Conservation (phyloP, 2,113 vertebrate species). For the Menidia beryllina region DNA sequence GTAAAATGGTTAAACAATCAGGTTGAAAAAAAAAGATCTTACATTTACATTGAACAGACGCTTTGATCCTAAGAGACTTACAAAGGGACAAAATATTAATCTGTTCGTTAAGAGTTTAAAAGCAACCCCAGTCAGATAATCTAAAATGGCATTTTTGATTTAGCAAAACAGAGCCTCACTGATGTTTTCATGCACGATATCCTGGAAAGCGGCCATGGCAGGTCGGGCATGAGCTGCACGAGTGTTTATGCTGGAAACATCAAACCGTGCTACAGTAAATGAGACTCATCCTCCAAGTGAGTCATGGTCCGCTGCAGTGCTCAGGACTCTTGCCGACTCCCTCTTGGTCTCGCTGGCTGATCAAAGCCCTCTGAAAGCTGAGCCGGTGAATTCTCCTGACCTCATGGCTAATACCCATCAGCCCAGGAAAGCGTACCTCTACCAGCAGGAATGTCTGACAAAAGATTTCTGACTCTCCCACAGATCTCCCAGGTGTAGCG, state of each 20-base stretch:
- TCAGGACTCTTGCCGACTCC: conserved; percentile 39
- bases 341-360: conserved; percentile 54
- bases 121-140: too few relatives aligned
- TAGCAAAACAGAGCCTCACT: too few relatives aligned
- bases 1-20: too few relatives aligned
- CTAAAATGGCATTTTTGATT: too few relatives aligned
- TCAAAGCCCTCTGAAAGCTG: conserved; percentile 59
- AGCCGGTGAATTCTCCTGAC: conserved; percentile 39
- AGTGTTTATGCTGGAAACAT: neutral
- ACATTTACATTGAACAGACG: too few relatives aligned
- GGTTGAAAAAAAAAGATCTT: too few relatives aligned
- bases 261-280: neutral
- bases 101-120: too few relatives aligned
- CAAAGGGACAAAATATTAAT: too few relatives aligned
- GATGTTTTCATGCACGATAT: too few relatives aligned
- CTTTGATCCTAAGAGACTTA: too few relatives aligned
- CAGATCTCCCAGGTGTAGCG: conserved; percentile 26
- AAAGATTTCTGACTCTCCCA: conserved; percentile 37
- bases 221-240: neutral
- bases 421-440: conserved; percentile 52
- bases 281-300: conserved; percentile 30
- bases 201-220: too few relatives aligned
- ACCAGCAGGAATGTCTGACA: conserved; percentile 38
- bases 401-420: conserved; percentile 42
- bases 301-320: conserved; percentile 38